Evolutionary conservation across 2,113 vertebrate genomes (phyloP).

Genomic region (Numida meleagris): DNA sequence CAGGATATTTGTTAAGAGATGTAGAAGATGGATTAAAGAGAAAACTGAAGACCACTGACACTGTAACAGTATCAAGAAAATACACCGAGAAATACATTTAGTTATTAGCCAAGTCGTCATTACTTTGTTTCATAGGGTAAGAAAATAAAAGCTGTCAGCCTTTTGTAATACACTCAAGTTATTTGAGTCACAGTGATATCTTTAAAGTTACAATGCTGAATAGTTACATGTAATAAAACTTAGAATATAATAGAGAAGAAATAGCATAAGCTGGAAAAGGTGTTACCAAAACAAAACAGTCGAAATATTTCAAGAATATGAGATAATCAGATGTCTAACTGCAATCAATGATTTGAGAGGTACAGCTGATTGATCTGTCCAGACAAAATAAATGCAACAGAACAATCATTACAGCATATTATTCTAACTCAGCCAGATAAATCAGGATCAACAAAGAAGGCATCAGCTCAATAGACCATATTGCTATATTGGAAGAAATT

Average conservation of each 20-base stretch:
- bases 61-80: not conserved
- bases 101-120: not conserved
- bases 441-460: not conserved
- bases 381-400: not conserved
- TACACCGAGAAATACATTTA: not conserved
- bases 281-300: not conserved
- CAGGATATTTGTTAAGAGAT: not conserved
- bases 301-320: not conserved
- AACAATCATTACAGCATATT: not conserved
- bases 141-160: not conserved
- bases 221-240: not conserved
- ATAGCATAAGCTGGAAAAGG: not conserved
- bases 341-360: not conserved
- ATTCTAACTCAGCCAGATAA: not conserved
- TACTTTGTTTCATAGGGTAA: not conserved
- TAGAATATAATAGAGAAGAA: not conserved
- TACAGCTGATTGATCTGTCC: not conserved
- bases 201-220: not conserved
- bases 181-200: not conserved
- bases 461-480: not conserved
- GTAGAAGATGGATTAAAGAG: not conserved
- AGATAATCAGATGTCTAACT: not conserved
- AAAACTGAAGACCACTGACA: not conserved
- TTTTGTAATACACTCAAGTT: not conserved
- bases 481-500: not conserved